Percentiles rank a stretch among this genome's conserved stretches.
Conservation (phyloP, 2,797 vertebrate genomes). For the Coracias cyanogaster region DNA sequence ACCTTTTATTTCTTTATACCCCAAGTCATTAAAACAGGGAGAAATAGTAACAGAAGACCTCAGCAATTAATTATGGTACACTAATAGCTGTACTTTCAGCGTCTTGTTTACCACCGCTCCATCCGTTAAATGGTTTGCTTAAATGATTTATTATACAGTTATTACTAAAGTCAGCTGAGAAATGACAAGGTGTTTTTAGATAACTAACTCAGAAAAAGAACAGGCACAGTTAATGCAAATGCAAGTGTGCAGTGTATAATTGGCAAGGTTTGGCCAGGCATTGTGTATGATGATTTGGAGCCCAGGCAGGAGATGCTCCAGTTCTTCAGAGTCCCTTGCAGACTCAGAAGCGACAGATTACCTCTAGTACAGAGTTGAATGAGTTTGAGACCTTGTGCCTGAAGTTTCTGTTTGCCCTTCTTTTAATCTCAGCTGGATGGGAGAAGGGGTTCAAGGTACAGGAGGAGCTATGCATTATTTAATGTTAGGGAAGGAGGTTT, state of each 20-base stretch:
- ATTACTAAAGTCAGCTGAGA: conserved; percentile 19
- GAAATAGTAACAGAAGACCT: neutral
- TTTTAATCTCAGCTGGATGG: neutral
- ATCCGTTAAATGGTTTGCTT: neutral
- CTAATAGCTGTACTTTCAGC: neutral
- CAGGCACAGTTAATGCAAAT: neutral
- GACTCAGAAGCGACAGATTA: neutral
- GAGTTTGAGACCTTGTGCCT: neutral
- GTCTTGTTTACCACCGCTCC: neutral
- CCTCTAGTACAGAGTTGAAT: neutral
- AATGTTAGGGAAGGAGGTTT: neutral
- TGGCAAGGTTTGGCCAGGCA: accelerated
- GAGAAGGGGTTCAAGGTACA: neutral
- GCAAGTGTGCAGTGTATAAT: neutral
- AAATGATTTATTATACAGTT: conserved; percentile 2
- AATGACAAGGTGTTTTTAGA: neutral
- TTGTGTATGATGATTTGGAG: neutral
- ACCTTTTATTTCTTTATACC: neutral
- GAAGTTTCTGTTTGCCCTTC: neutral
- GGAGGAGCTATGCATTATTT: neutral
- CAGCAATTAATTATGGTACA: neutral
- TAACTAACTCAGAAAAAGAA: neutral
- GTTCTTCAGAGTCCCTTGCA: neutral
- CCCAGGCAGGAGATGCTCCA: neutral
- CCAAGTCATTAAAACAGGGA: neutral